Conservation (phyloP, 2,113 vertebrate genomes). For the Verasper variegatus region DNA sequence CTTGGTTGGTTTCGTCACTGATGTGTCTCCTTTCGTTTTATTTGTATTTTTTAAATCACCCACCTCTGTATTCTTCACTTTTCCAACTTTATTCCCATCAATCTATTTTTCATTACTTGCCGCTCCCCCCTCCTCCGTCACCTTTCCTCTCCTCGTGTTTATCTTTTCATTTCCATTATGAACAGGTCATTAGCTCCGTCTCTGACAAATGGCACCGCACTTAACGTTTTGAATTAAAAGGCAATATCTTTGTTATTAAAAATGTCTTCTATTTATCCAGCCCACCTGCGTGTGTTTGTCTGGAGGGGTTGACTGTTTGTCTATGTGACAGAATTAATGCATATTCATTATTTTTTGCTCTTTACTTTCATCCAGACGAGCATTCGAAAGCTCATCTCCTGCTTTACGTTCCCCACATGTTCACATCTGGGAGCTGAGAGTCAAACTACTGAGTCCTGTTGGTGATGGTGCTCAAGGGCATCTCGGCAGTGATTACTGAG, state of each 20-base stretch:
- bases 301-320: conserved; percentile 12
- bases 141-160: conserved; percentile 23
- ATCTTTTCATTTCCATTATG: conserved; percentile 37
- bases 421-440: conserved; percentile 6
- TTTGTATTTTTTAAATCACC: neutral
- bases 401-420: neutral
- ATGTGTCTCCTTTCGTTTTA: neutral
- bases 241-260: conserved; percentile 47
- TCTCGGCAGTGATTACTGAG: neutral
- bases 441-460: neutral
- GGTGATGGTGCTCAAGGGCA: neutral
- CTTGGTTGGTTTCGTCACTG: neutral
- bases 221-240: conserved; percentile 54
- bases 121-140: neutral
- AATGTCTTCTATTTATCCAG: conserved; percentile 26
- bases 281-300: neutral
- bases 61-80: neutral
- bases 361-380: neutral
- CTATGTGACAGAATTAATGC: conserved; percentile 29
- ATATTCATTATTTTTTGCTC: conserved; percentile 24
- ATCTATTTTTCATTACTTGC: neutral
- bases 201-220: conserved; percentile 29
- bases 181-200: conserved; percentile 45
- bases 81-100: no score
- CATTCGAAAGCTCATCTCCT: neutral